A percentile compares a stretch with the other conserved stretches of the same genome.
phyloP scores from a whole-genome alignment of 2,888 invertebrate genomes.

The Criorhina ranunculi region DNA sequence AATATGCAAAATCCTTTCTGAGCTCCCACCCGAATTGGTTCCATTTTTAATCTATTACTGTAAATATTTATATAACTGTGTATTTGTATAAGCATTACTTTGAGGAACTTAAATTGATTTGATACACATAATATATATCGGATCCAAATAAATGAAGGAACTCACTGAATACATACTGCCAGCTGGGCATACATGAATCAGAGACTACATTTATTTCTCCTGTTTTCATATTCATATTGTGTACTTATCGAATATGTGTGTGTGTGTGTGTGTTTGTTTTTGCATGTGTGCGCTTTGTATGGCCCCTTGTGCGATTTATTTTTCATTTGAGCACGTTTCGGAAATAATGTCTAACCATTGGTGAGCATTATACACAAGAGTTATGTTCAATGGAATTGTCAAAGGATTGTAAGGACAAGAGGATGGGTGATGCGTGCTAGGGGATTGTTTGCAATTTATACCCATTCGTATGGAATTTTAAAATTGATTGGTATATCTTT shows the following conservation, averaged over 20 bases:
- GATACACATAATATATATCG: too few species aligned
- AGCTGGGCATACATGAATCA: too few species aligned
- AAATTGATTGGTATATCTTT: slow-evolving; percentile 39
- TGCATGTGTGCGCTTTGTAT: neutral
- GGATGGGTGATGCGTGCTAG: slow-evolving; percentile 2
- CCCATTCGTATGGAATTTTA: slow-evolving; percentile 27
- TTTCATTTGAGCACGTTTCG: slow-evolving; percentile 43
- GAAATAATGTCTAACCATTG: slow-evolving; percentile 39
- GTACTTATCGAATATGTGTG: slow-evolving; percentile 19
- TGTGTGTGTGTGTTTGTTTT: neutral
- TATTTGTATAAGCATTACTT: too few species aligned
- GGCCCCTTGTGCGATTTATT: slow-evolving; percentile 17
- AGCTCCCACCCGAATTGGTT: too few species aligned
- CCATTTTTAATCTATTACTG: too few species aligned
- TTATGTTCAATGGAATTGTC: slow-evolving; percentile 23
- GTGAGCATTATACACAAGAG: slow-evolving; percentile 34
- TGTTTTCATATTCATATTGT: slow-evolving; percentile 25
- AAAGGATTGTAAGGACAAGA: slow-evolving; percentile 34
- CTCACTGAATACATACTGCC: too few species aligned
- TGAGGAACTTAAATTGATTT: too few species aligned
- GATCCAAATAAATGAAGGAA: too few species aligned
- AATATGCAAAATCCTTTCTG: too few species aligned
- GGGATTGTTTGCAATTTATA: slow-evolving; percentile 28
- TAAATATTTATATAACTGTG: too few species aligned
- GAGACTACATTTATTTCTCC: neutral